Base-by-base conservation (phyloP, 1,140 invertebrate genomes). In the Drusus annulatus region DNA sequence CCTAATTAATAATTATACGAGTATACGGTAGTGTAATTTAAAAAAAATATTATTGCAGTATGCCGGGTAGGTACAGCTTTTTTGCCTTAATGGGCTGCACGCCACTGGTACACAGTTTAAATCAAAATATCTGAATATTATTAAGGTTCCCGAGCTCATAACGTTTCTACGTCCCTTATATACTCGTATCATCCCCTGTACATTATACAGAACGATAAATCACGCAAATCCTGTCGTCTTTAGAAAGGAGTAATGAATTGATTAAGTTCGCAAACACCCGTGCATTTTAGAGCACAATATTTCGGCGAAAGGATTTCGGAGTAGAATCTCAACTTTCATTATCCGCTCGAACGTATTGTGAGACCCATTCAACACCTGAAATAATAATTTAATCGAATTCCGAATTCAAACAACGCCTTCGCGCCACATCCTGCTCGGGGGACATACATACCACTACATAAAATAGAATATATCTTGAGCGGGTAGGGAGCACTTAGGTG, bases 371-470 rank as follows among this genome's bases (percentile, higher is more conserved):
- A 71, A 50, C 65, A 71, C 8, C 65, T 71, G 15, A 17, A 71
- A 71, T 71, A 71, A 45, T 45, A 45, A 45, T 45, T 45, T 51
- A 80, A 80, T 76, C 73, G 51, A 62, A 74, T 62, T 62, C 36
- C 56, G 65, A 81, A 81, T 81, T 81, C 80, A 76, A 50, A 23
- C 75, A 71, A 73, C 74, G 80, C 31, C 60, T 68, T 23, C 62
- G 74, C 54, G 25, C 45, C 65, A 54, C 75, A 77, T 81, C 80
- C 80, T 80, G 80, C 51, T 23, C 76, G 36, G 50, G 21, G 16
- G 52, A 19, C 54, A 15, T 13, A 54, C 45, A 73, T 4, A 23
- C 36, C 2, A 13, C 8, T 13, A 45, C 1, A 45, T 13, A 45
- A 13, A 45, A 8, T 45, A 45, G 10, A 45, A 10, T 45, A 45